phyloP scores from a whole-genome alignment of 2,797 vertebrate genomes.

The Eospalax fontanierii region DNA sequence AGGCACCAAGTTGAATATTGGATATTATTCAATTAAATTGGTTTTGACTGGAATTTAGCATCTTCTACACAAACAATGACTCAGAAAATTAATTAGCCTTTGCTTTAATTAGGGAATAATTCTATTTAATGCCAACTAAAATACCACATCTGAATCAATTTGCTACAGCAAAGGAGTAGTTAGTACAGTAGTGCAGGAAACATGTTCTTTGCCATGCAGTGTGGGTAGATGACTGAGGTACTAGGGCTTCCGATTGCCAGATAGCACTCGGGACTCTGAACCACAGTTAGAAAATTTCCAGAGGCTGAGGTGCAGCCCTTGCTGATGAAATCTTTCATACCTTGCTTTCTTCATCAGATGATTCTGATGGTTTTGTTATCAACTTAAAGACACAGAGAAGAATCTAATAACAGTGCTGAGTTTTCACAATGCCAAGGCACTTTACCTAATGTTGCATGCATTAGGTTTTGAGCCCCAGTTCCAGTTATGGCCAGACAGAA shows the following conservation, averaged over 20 bases:
- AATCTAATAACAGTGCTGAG: constrained; percentile 53
- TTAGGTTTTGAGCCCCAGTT: too few relatives aligned
- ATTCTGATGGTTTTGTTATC: constrained; percentile 32
- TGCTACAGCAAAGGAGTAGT: constrained; percentile 70
- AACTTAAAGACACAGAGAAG: constrained; percentile 64
- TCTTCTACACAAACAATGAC: constrained; percentile 84
- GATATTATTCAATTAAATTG: constrained; percentile 79
- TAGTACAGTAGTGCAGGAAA: constrained; percentile 67
- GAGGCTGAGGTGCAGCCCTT: constrained; percentile 37
- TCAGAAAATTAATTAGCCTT: constrained; percentile 88
- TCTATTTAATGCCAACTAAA: constrained; percentile 86
- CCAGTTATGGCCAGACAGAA: background rate
- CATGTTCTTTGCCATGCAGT: constrained; percentile 57
- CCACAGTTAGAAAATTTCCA: constrained; percentile 27
- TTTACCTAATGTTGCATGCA: background rate
- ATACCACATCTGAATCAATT: constrained; percentile 86
- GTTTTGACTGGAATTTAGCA: constrained; percentile 85
- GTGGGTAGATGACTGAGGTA: constrained; percentile 42
- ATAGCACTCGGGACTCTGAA: background rate
- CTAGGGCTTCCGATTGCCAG: constrained; percentile 48
- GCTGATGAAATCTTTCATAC: constrained; percentile 69
- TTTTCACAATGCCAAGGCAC: constrained; percentile 53
- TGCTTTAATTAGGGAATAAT: constrained; percentile 88
- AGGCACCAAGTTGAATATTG: constrained; percentile 78
- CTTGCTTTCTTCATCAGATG: constrained; percentile 73